These are phyloP conservation scores for Papilio polyxenes DNA, from an alignment of 1,140 invertebrate species.

Conservation along the genomic window DNA sequence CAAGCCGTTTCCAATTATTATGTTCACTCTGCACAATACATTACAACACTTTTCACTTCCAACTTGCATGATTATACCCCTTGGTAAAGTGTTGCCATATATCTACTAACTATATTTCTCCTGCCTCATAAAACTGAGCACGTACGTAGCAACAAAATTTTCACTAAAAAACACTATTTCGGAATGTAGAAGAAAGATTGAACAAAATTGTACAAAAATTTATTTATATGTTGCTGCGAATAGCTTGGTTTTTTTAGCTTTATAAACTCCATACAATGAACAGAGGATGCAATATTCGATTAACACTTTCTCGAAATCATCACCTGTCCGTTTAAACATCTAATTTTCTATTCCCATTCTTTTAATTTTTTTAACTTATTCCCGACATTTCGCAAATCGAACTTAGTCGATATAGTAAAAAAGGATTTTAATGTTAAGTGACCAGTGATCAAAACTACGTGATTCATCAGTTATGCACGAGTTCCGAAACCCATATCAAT, in stretches of 20 bases:
- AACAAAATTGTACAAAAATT: background rate
- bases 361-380: background rate
- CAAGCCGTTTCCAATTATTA: conserved; percentile 63
- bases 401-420: too few relatives aligned
- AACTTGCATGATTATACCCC: conserved; percentile 45
- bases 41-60: conserved; percentile 35
- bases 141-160: conserved; percentile 23
- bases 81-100: conserved; percentile 48
- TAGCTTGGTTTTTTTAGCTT: background rate
- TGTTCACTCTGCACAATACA: conserved; percentile 39
- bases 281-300: conserved; percentile 32
- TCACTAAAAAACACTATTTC: too few relatives aligned
- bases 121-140: background rate
- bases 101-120: conserved; percentile 25
- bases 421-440: background rate
- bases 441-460: background rate
- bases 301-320: background rate
- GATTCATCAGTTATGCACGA: background rate
- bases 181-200: too few relatives aligned
- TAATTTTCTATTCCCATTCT: background rate
- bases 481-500: background rate
- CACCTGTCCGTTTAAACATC: background rate
- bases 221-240: conserved; percentile 19
- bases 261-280: background rate
- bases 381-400: too few relatives aligned